A percentile compares a stretch with the other conserved stretches of the same genome.
Evolutionary conservation across 1,140 invertebrate species (phyloP).

Genomic region (Chironomus tepperi): DNA sequence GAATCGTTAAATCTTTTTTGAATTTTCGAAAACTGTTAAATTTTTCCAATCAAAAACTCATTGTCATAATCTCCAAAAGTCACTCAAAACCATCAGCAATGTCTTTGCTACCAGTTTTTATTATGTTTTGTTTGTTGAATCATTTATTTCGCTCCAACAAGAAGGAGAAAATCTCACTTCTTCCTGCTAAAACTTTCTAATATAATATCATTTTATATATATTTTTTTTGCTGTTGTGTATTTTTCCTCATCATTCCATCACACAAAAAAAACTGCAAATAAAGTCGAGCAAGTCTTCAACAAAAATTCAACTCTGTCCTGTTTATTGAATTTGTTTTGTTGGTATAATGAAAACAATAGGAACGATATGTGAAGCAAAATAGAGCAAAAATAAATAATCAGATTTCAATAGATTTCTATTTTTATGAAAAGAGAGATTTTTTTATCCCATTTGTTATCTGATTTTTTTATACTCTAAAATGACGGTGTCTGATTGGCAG

Average conservation of each 20-base stretch:
- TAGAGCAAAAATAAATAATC: conserved; percentile 24
- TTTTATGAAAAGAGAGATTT: conserved; percentile 10
- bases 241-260: neutral
- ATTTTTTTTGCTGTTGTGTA: neutral
- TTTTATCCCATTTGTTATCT: conserved; percentile 18
- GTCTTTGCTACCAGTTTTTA: neutral
- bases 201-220: neutral
- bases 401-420: conserved; percentile 16
- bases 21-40: too few relatives aligned
- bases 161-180: neutral
- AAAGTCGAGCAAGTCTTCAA: neutral
- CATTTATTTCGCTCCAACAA: conserved; percentile 3
- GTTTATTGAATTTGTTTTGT: neutral
- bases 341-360: neutral
- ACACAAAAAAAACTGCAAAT: neutral
- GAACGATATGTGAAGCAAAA: conserved; percentile 1
- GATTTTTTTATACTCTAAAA: conserved; percentile 15
- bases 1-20: too few relatives aligned
- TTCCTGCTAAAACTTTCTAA: neutral
- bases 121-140: conserved; percentile 19
- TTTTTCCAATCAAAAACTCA: too few relatives aligned
- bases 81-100: too few relatives aligned
- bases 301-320: neutral
- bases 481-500: conserved; percentile 6
- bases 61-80: too few relatives aligned